A percentile compares a stretch with the other conserved stretches of the same genome.
These are phyloP conservation scores for Malurus cyaneus DNA, from an alignment of 2,113 vertebrate genomes.

Conservation along the genomic window DNA sequence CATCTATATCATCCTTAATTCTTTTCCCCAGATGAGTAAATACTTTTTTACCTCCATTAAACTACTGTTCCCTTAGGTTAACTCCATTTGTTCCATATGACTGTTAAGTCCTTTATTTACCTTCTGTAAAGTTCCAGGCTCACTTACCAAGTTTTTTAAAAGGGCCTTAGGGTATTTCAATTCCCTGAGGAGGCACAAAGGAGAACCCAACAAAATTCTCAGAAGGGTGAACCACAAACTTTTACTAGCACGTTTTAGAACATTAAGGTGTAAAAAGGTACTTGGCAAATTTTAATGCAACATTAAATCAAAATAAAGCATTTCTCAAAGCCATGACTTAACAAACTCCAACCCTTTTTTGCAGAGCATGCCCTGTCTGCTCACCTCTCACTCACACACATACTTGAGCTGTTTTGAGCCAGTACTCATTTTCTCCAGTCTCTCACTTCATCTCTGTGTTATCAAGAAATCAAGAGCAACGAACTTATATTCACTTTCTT, in stretches of 20 bases:
- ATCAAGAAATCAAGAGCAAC: neutral
- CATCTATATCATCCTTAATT: neutral
- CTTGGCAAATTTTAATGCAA: neutral
- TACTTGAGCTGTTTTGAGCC: neutral
- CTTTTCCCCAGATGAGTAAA: neutral
- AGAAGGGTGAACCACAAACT: neutral
- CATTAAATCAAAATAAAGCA: neutral
- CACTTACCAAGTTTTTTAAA: accelerated
- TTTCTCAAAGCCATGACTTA: neutral
- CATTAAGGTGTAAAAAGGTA: neutral
- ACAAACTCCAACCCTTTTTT: neutral
- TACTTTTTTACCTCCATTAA: neutral
- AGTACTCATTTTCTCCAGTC: neutral
- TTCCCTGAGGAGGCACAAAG: neutral
- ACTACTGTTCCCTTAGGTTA: neutral
- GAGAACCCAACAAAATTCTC: neutral
- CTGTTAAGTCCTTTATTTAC: neutral
- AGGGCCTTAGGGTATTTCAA: neutral
- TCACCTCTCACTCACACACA: no score
- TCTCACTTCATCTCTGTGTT: neutral
- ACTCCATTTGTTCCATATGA: neutral
- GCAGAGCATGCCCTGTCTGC: no score
- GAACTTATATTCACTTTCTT: neutral
- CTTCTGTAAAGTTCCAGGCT: neutral
- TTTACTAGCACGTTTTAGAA: neutral